Base-by-base conservation (phyloP, 1,140 invertebrate genomes). In the Trachymyrmex septentrionalis region DNA sequence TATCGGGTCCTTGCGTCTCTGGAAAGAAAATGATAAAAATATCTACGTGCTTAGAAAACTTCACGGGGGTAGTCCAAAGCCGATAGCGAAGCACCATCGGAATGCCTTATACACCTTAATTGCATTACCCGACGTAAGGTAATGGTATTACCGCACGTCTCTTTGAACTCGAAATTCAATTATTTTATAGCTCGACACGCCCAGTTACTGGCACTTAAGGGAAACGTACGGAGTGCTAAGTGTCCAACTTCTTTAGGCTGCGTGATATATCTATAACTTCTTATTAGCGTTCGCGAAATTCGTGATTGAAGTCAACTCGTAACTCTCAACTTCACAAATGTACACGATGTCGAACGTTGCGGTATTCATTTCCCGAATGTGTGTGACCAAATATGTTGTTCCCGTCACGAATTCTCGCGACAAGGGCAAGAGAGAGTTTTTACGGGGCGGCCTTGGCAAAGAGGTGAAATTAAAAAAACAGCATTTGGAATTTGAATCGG, bases 121-220 rank as follows among this genome's bases (percentile, higher is more conserved):
- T 92, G 90, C 90, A 57, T 61, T 81, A 66, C 30, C 72, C 86
- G 86, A 82, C 71, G 77, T 92, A 92, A 92, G 92, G 85, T 93
- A 93, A 93, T 87, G 88, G 73, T 67, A 88, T 93, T 89, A 89
- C 86, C 59, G 86, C 92, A 89, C 76, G 81, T 75, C 72, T 92
- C 93, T 94, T 94, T 94, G 92, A 94, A 89, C 88, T 87, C 86
- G 75, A 91, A 92, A 94, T 93, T 92, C 90, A 91, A 94, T 94
- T 92, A 93, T 93, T 92, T 92, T 90, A 90, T 92, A 91, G 92
- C 85, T 64, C 61, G 85, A 87, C 50, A 55, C 64, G 64, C 75
- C 78, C 75, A 66, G 71, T 84, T 86, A 81, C 64, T 55, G 85
- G 78, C 91, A 90, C 88, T 92, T 91, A 90, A 90, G 81, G 63